Evolutionary conservation across 2,888 invertebrate species (phyloP).

Genomic region (Platypus cylindrus): DNA sequence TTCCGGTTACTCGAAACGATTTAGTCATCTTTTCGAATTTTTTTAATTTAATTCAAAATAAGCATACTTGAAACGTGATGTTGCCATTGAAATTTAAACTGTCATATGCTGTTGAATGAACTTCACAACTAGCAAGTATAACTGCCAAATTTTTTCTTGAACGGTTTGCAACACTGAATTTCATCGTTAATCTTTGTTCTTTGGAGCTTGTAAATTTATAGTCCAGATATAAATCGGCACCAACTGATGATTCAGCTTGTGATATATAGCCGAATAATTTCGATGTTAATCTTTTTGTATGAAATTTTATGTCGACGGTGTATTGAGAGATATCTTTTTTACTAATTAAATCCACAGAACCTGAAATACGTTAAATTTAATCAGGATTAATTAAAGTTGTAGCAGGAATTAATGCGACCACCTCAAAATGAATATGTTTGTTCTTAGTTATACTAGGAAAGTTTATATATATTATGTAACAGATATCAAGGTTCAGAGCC

Average conservation of each 20-base stretch:
- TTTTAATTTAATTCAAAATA: slow-evolving; percentile 16
- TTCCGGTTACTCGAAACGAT: too few species aligned
- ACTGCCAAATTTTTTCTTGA: slow-evolving; percentile 45
- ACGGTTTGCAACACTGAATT: slow-evolving; percentile 39
- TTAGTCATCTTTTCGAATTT: too few species aligned
- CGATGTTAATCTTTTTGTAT: slow-evolving; percentile 64
- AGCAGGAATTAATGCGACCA: slow-evolving; percentile 9
- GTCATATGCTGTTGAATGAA: slow-evolving; percentile 66
- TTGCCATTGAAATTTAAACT: slow-evolving; percentile 56
- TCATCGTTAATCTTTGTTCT: slow-evolving; percentile 42
- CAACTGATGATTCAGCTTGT: slow-evolving; percentile 31
- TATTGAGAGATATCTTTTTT: slow-evolving; percentile 64
- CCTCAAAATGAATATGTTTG: slow-evolving; percentile 10
- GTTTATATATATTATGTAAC: slow-evolving; percentile 14
- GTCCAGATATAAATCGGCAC: slow-evolving; percentile 50
- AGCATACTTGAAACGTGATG: slow-evolving; percentile 51
- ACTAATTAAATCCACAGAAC: slow-evolving; percentile 45
- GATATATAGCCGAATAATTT: slow-evolving; percentile 59
- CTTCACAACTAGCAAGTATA: slow-evolving; percentile 50
- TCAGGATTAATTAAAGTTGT: background rate
- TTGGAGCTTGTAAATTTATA: slow-evolving; percentile 50
- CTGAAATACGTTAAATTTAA: slow-evolving; percentile 30
- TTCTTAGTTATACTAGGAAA: slow-evolving; percentile 8
- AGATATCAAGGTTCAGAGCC: slow-evolving; percentile 10
- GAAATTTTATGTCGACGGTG: slow-evolving; percentile 61